Evolutionary conservation across 2,113 vertebrate genomes (phyloP).

Genomic region (Chinchilla lanigera): DNA sequence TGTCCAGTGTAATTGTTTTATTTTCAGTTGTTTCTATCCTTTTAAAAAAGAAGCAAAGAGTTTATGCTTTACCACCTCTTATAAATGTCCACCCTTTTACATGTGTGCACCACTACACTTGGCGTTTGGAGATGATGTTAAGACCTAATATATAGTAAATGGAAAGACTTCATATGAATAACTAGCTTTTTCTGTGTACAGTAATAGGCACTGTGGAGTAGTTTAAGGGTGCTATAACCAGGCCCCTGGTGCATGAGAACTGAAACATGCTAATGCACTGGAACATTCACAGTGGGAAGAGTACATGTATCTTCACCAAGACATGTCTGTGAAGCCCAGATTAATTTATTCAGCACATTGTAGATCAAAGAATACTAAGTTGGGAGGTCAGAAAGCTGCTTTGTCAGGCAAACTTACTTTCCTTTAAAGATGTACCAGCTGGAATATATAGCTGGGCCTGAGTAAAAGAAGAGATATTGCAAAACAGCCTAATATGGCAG

Average conservation of each 20-base stretch:
- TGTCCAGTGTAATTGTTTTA: background rate
- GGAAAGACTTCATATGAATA: background rate
- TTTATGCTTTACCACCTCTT: background rate
- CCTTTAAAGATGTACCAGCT: background rate
- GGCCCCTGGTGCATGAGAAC: constrained; percentile 32
- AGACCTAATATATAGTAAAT: background rate
- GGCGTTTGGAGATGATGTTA: background rate
- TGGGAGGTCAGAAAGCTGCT: constrained; percentile 26
- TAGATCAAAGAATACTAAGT: background rate
- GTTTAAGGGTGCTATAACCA: background rate
- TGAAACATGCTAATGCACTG: background rate
- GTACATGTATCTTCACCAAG: background rate
- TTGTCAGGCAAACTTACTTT: background rate
- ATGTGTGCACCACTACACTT: too few species aligned
- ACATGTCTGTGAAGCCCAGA: background rate
- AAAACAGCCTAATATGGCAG: constrained; percentile 38
- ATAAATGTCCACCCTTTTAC: background rate
- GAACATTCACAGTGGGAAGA: constrained; percentile 16
- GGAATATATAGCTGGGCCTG: background rate
- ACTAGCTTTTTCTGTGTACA: constrained; percentile 2
- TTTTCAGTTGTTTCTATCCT: constrained; percentile 29
- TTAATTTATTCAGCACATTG: constrained; percentile 32
- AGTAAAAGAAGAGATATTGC: background rate
- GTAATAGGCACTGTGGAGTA: background rate
- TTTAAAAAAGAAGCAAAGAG: background rate